Evolutionary conservation across 2,888 invertebrate genomes (phyloP), one percentile per base, ranked within the genome.

Genomic region (Calephelis perditalis): DNA sequence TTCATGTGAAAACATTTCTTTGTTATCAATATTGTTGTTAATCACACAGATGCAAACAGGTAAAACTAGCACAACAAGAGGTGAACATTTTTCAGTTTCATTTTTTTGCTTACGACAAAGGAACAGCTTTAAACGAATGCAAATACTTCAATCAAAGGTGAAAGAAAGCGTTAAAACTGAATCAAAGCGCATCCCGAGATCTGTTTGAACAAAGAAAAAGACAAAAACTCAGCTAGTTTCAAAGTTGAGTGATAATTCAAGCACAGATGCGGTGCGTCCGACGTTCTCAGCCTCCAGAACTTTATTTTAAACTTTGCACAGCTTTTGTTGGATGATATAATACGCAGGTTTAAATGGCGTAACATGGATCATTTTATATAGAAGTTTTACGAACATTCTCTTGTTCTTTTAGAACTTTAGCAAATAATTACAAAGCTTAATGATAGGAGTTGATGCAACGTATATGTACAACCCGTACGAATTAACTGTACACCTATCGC

Each of bases 191-290:
- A 36, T 7, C 52, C 11, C 52, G 54, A n/a, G 54, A 54, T 36
- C 36, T 11, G 54, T 36, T 36, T 54, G 57, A 57, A 60, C 55
- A 55, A 55, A 44, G 44, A 56, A 60, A 60, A 55, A 60, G 55
- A 60, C 59, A 57, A 58, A 57, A 60, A 60, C 60, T 37, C 12
- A 57, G 57, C 62, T 61, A 58, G 62, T 63, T 56, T 54, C 45
- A 54, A 65, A 67, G 64, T 67, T 65, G 63, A 65, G 67, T 64
- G 66, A 67, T 68, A 67, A 64, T 65, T 68, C 66, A 67, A 60
- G 57, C 62, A 60, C 68, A 67, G 66, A 64, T 65, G 67, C 60
- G 67, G 58, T 57, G 62, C 61, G 56, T 47, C 60, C 56, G 61
- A 58, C 59, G 46, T 15, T 58, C 35, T 52, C 56, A 57, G 44